These are phyloP conservation scores for Alosa alosa DNA, from an alignment of 2,113 vertebrate species.

Conservation along the genomic window DNA sequence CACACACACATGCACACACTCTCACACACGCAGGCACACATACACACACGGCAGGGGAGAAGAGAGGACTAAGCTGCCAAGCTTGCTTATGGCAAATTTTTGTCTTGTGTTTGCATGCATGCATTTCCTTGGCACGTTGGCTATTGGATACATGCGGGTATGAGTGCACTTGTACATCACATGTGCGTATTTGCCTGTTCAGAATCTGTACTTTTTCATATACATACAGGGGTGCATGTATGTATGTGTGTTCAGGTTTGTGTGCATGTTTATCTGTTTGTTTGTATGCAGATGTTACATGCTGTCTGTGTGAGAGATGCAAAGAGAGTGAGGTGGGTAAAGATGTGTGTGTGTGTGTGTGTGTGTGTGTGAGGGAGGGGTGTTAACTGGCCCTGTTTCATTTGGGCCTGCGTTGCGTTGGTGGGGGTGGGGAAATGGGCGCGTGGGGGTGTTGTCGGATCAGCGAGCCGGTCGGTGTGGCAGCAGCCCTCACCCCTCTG, in stretches of 20 bases:
- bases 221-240: neutral
- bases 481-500: constrained; percentile 75
- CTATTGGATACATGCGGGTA: neutral
- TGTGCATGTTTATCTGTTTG: neutral
- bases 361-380: constrained; percentile 20
- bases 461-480: constrained; percentile 93
- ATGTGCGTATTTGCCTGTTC: neutral
- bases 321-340: neutral
- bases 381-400: constrained; percentile 77
- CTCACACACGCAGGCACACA: neutral
- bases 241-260: neutral
- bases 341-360: neutral
- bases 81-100: neutral
- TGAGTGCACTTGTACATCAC: neutral
- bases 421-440: constrained; percentile 37
- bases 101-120: constrained; percentile 37
- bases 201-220: neutral
- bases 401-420: constrained; percentile 89
- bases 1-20: constrained; percentile 35
- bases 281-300: neutral
- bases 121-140: neutral
- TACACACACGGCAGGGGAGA: constrained; percentile 26
- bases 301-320: neutral
- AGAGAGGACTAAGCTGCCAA: neutral
- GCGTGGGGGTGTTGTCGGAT: constrained; percentile 67